These are phyloP conservation scores for Narcine bancroftii DNA, from an alignment of 2,113 vertebrate species.

Conservation along the genomic window DNA sequence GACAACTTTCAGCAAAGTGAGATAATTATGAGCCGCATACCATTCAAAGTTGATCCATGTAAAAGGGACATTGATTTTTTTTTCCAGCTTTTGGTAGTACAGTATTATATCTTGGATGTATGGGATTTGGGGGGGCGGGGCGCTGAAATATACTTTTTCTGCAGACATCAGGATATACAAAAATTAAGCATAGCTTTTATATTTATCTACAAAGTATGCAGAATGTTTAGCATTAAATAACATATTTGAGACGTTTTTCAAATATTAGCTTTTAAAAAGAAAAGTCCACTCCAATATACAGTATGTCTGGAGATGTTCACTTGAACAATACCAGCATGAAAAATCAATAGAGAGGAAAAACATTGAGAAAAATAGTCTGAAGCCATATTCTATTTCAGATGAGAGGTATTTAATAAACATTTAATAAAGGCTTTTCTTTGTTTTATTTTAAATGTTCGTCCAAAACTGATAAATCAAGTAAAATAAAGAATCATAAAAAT, in stretches of 20 bases:
- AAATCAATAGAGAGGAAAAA: neutral
- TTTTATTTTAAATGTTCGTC: neutral
- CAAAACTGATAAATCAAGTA: neutral
- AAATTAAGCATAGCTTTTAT: neutral
- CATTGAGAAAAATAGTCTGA: neutral
- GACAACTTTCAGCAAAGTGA: neutral
- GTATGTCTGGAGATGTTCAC: neutral
- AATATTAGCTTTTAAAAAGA: neutral
- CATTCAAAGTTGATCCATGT: neutral
- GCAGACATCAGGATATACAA: neutral
- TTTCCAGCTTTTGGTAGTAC: neutral
- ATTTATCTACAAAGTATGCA: neutral
- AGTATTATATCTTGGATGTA: neutral
- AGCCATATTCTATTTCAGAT: neutral
- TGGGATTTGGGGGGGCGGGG: neutral
- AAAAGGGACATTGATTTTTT: neutral
- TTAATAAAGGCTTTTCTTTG: neutral
- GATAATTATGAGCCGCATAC: neutral
- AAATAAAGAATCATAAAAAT: too few species aligned
- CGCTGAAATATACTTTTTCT: neutral
- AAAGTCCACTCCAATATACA: neutral
- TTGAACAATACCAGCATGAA: neutral
- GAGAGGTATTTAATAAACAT: neutral
- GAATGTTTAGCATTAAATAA: neutral
- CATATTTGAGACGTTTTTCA: neutral